Conservation (phyloP, 1,140 invertebrate genomes). For the Propsilocerus akamusi region DNA sequence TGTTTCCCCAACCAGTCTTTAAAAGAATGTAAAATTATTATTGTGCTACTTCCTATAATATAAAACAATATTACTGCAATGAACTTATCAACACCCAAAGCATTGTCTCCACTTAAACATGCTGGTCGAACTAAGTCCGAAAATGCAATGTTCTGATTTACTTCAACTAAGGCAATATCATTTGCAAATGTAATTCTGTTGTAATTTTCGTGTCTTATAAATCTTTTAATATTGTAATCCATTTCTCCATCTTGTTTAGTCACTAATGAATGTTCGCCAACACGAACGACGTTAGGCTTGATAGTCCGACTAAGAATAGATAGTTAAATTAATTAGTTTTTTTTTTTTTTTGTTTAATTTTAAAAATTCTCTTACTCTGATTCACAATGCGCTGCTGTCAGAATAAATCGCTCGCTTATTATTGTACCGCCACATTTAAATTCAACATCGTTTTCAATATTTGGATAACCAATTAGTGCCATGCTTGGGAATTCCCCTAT, state of each 20-base stretch:
- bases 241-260: conserved; percentile 8
- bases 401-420: conserved; percentile 17
- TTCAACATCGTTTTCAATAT: background rate
- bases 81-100: conserved; percentile 13
- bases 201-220: conserved; percentile 29
- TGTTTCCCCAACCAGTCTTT: background rate
- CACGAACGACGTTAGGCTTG: background rate
- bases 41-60: too few relatives aligned
- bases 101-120: conserved; percentile 30
- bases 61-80: conserved; percentile 23
- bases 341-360: too few relatives aligned
- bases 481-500: background rate
- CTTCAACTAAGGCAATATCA: conserved; percentile 39
- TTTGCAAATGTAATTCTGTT: conserved; percentile 30
- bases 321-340: too few relatives aligned
- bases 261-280: background rate
- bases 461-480: background rate
- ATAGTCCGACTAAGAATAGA: too few relatives aligned
- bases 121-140: conserved; percentile 29
- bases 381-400: conserved; percentile 21
- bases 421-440: conserved; percentile 18
- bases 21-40: too few relatives aligned
- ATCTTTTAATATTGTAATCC: conserved; percentile 12
- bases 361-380: too few relatives aligned
- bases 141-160: conserved; percentile 25